Evolutionary conservation across 2,888 invertebrate species (phyloP).

Genomic region (Pseudococcus jackbeardsleyi): DNA sequence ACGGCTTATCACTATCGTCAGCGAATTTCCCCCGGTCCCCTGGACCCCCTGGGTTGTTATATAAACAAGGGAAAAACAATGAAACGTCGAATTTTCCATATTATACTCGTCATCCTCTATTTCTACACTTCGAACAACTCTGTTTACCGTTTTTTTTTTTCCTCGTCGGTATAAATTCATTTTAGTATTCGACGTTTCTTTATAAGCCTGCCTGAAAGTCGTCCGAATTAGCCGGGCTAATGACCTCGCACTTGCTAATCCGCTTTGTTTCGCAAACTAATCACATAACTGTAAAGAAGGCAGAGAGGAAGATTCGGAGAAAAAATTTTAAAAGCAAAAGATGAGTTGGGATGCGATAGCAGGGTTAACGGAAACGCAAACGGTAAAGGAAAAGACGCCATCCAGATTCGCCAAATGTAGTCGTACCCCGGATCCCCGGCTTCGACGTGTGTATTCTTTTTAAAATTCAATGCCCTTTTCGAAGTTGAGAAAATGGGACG

Average conservation of each 20-base stretch:
- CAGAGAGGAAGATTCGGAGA: not conserved
- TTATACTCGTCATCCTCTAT: not conserved
- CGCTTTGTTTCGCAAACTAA: slow-evolving; percentile 6
- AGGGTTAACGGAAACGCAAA: not conserved
- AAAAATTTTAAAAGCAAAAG: not conserved
- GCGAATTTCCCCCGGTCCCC: not conserved
- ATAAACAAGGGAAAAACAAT: not conserved
- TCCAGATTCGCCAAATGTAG: not conserved
- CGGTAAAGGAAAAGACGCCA: not conserved
- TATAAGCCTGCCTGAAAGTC: not conserved
- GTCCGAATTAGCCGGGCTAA: not conserved
- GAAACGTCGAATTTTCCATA: not conserved
- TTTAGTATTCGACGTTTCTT: not conserved
- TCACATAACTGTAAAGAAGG: not conserved
- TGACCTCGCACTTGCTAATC: not conserved
- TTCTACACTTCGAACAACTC: not conserved
- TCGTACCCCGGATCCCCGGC: too few relatives aligned
- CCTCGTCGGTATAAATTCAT: not conserved
- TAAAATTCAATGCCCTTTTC: too few relatives aligned
- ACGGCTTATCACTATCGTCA: not conserved
- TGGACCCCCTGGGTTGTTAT: not conserved
- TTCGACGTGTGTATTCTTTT: too few relatives aligned
- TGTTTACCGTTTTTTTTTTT: not conserved
- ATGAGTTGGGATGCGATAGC: not conserved
- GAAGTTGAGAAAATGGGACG: too few relatives aligned